Percentiles rank a stretch among this genome's conserved stretches.
Conservation (phyloP, 2,113 vertebrate species). For the Crotalus viridis region DNA sequence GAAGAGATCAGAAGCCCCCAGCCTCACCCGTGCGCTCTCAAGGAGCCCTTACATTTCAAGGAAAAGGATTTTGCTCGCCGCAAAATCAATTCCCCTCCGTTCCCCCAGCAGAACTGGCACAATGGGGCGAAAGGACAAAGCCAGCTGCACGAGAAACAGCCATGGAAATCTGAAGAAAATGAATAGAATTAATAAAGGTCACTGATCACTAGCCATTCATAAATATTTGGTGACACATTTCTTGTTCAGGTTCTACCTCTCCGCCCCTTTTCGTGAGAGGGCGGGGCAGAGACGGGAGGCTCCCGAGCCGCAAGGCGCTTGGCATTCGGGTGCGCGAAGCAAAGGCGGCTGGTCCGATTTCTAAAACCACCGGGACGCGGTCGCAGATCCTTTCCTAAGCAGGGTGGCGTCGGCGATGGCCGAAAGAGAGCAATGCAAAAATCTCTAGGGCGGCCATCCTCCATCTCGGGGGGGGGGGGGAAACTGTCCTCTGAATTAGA, state of each 20-base stretch:
- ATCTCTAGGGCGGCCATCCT: neutral
- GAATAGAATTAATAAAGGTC: neutral
- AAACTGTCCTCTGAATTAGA: neutral
- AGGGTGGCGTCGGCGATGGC: neutral
- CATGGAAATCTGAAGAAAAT: neutral
- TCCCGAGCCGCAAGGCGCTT: neutral
- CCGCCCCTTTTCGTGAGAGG: neutral
- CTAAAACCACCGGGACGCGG: neutral
- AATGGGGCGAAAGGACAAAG: neutral
- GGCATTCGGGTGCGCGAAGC: neutral
- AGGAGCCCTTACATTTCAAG: neutral
- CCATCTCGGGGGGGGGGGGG: neutral
- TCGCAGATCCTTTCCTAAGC: neutral
- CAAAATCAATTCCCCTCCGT: neutral
- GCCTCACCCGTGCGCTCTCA: neutral
- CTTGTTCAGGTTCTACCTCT: neutral
- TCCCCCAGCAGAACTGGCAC: neutral
- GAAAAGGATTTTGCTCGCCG: neutral
- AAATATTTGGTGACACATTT: neutral
- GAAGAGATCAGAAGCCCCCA: neutral
- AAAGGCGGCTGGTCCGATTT: neutral
- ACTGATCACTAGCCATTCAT: neutral
- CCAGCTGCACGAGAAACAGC: neutral
- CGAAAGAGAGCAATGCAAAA: neutral
- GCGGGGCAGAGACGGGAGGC: neutral